Evolutionary conservation across 2,888 invertebrate species (phyloP).

Genomic region (Melanostoma scalare): DNA sequence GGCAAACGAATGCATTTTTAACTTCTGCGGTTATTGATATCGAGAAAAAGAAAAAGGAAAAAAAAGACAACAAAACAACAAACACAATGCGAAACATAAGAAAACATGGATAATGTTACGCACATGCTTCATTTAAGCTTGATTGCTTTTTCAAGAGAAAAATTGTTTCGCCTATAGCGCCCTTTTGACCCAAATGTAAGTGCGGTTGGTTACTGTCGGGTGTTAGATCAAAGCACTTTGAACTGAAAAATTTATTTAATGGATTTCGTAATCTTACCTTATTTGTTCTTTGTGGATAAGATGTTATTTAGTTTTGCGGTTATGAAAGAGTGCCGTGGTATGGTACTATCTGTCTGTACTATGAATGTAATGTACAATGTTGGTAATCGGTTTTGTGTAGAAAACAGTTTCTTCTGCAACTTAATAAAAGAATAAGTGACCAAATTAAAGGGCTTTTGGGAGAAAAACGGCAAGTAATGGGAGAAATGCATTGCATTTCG

Average conservation of each 20-base stretch:
- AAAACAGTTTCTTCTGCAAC: too few species aligned
- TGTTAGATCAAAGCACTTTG: slow-evolving; percentile 50
- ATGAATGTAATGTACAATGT: too few species aligned
- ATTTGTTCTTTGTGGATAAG: too few species aligned
- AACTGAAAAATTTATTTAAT: slow-evolving; percentile 42
- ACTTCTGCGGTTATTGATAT: slow-evolving; percentile 17
- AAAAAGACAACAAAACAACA: background rate
- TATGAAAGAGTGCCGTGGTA: too few species aligned
- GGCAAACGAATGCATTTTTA: slow-evolving; percentile 43
- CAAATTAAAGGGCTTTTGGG: too few species aligned
- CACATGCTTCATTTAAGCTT: slow-evolving; percentile 22
- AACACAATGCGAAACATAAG: slow-evolving; percentile 30
- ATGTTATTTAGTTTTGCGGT: too few species aligned
- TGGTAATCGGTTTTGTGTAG: too few species aligned
- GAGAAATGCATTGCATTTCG: too few species aligned
- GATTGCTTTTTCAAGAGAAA: slow-evolving; percentile 42
- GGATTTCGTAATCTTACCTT: slow-evolving; percentile 17
- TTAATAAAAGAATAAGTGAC: too few species aligned
- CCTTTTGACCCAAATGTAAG: slow-evolving; percentile 54
- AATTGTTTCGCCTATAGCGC: slow-evolving; percentile 47
- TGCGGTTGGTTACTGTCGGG: slow-evolving; percentile 36
- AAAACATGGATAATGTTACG: slow-evolving; percentile 3
- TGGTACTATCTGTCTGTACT: too few species aligned
- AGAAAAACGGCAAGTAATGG: too few species aligned
- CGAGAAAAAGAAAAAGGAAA: slow-evolving; percentile 2